Base-by-base conservation (phyloP, 2,797 vertebrate species). In the Anolis apletophallus region DNA sequence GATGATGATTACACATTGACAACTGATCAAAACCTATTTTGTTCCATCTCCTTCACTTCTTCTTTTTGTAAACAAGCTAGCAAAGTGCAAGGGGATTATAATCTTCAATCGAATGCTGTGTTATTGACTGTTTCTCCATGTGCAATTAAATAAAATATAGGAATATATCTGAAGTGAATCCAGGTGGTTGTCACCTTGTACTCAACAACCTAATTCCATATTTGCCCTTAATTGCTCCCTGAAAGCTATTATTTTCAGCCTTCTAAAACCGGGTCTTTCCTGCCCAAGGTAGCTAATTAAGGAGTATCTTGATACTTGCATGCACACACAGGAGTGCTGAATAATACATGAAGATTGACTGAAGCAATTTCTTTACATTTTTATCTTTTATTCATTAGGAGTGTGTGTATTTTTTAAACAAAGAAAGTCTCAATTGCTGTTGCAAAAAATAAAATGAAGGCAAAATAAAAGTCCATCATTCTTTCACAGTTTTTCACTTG, bases 331-430 rank as follows among this genome's bases (percentile, higher is more conserved):
- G 90, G 46, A 89, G 46, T 73, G 59, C 50, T 96, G 93, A 96
- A 95, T 95, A 95, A 95, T 95, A 90, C 93, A 95, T 96, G 90
- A 95, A 93, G 87, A 94, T 93, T 93, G 93, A 95, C 90, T 94
- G 82, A 93, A 95, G 89, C 7, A 93, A 92, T 94, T 89, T 94
- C 91, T 94, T 94, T 91, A 91, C 81, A 91, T 93, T 94, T 95
- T 92, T 93, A 92, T 94, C 71, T 94, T 94, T 94, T 94, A 94
- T 94, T 94, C 89, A 92, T 93, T 93, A 89, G 86, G 29, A 88
- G 94, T 57, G 50, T n/a, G 5, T 23, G 11, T 55, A 3, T 71
- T 50, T 17, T 29, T 80, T 14, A 54, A 54, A 34, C 3, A 32
- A 85, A 36, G 86, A 93, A 94, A 91, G 59, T 16, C 34, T 80